Evolutionary conservation across 2,888 invertebrate species (phyloP).

Genomic region (Tachystola acroxantha): DNA sequence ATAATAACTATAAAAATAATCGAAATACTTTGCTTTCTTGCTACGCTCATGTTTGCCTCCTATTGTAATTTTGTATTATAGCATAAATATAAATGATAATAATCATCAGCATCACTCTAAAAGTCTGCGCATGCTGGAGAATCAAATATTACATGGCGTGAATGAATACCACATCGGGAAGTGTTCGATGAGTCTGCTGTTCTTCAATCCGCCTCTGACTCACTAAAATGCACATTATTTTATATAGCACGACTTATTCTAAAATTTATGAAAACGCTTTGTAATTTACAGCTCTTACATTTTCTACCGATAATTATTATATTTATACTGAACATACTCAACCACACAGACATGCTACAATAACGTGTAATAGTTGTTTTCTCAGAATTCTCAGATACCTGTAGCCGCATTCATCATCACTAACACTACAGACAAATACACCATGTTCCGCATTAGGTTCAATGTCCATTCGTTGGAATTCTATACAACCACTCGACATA

Average conservation of each 20-base stretch:
- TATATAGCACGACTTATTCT: conserved; percentile 47
- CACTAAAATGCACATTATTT: conserved; percentile 55
- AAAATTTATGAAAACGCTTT: conserved; percentile 47
- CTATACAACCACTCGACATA: conserved; percentile 36
- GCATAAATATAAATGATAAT: conserved; percentile 28
- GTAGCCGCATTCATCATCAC: conserved; percentile 54
- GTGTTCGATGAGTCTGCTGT: conserved; percentile 23
- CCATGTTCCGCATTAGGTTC: conserved; percentile 17
- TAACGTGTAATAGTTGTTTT: conserved; percentile 47
- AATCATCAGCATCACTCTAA: conserved; percentile 33
- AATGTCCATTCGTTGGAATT: conserved; percentile 54
- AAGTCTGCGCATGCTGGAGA: conserved; percentile 64
- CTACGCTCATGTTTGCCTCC: conserved; percentile 53
- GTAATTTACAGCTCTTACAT: conserved; percentile 52
- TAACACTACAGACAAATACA: conserved; percentile 42
- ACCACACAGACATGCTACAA: conserved; percentile 28
- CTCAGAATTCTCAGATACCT: conserved; percentile 63
- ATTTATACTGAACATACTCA: conserved; percentile 31
- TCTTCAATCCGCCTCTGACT: conserved; percentile 57
- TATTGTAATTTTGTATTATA: conserved; percentile 34
- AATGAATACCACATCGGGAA: conserved; percentile 10
- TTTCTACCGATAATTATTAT: conserved; percentile 28
- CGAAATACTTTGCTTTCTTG: conserved; percentile 45
- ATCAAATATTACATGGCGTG: conserved; percentile 16
- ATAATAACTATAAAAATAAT: conserved; percentile 28